Conservation (phyloP, 2,888 invertebrate species). For the Callosobruchus maculatus region DNA sequence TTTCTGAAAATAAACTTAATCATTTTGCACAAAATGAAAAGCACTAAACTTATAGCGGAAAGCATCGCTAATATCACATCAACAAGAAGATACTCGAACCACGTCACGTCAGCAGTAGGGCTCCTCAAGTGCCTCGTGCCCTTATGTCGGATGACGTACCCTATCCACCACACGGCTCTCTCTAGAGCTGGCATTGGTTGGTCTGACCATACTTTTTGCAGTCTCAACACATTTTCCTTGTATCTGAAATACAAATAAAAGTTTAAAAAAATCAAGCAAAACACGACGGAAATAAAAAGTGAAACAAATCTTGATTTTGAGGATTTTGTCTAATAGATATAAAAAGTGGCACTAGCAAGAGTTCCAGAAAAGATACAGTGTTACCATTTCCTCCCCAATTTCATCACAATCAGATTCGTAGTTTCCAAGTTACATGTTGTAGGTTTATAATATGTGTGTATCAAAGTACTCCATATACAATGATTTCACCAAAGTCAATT, state of each 20-base stretch:
- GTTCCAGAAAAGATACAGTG: no score
- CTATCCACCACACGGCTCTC: constrained; percentile 35
- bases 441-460: no score
- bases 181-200: constrained; percentile 31
- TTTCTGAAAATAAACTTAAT: not conserved
- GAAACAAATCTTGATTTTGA: no score
- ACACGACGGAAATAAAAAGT: no score
- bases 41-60: not conserved
- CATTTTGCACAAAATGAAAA: not conserved
- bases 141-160: constrained; percentile 33
- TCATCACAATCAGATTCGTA: no score
- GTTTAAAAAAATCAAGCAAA: not conserved
- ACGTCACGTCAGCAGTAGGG: constrained; percentile 46
- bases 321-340: no score
- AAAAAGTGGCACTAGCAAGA: no score
- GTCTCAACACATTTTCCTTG: constrained; percentile 24
- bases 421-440: no score
- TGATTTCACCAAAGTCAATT: no score
- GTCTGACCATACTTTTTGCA: constrained; percentile 21
- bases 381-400: no score
- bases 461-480: no score
- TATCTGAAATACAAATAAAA: constrained; percentile 19
- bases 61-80: constrained; percentile 36
- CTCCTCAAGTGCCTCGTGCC: constrained; percentile 51
- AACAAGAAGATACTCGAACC: constrained; percentile 48